Evolutionary conservation across 2,888 invertebrate species (phyloP), one percentile per base, ranked within the genome.

Genomic region (Heliconius ismenius): DNA sequence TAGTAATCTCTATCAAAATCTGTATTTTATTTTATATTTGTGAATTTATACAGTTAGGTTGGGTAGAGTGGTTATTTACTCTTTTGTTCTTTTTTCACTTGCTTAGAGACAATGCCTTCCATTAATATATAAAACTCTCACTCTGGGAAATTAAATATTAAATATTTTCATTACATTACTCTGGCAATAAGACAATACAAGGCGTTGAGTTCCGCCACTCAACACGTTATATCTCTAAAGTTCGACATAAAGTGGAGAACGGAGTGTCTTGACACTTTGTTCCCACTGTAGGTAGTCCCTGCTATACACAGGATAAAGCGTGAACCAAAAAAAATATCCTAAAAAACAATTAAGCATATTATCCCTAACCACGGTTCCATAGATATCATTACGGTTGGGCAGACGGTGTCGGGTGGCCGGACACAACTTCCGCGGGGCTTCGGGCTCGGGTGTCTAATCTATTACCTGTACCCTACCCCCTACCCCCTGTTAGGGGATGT

Each of bases 371-470:
- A 60, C 24, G 32, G 72, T 21, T 36, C 62, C 73, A 73, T 73
- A 73, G 73, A 81, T 81, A 82, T 78, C 79, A 80, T 80, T 81
- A 78, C 81, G 81, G 79, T 76, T 63, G 76, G 80, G 76, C 79
- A 79, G 79, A 74, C 83, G 85, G 89, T 91, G 86, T 92, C 90
- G 79, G 84, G 83, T 92, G 86, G 84, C 90, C 88, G 91, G 91
- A 90, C 87, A 88, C 85, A 84, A 84, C 88, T 88, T 88, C 89
- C 89, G 88, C 84, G 82, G 86, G 92, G 92, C 92, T 92, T 92
- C 92, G 83, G 86, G 85, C 86, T 89, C 89, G 83, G 83, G 84
- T 88, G 83, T 87, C 90, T 91, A 91, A 92, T 91, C 87, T 88
- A 85, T 86, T 83, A 81, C 81, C 82, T 80, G 76, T 72, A 81